Conservation (phyloP, 1,140 invertebrate genomes). For the Branchinecta lynchi region DNA sequence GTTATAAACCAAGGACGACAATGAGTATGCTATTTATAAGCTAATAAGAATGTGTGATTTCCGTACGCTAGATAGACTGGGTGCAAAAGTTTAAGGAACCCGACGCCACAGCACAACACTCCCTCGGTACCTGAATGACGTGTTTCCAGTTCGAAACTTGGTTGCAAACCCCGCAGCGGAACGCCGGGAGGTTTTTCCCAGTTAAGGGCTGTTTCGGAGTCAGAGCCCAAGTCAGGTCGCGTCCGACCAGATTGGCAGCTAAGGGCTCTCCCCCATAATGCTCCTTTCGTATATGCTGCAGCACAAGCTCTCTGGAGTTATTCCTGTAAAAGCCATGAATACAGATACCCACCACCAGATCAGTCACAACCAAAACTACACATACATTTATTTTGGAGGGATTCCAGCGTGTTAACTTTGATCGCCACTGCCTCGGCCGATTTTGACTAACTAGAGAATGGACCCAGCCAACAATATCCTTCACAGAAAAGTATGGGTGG, state of each 20-base stretch:
- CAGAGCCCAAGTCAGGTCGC: neutral
- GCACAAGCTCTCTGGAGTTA: constrained; percentile 15
- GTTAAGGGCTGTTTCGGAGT: constrained; percentile 1
- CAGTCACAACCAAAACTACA: neutral
- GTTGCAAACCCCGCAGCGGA: constrained; percentile 54
- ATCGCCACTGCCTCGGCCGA: no score
- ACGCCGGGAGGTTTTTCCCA: constrained; percentile 29
- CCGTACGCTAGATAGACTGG: no score
- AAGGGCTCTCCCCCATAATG: constrained; percentile 12
- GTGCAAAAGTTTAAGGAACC: no score
- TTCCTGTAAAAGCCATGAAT: neutral
- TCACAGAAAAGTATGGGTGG: no score
- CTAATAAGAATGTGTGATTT: no score
- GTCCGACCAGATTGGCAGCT: neutral
- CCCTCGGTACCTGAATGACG: constrained; percentile 52
- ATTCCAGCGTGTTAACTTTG: no score
- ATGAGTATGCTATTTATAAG: no score
- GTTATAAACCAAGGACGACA: no score
- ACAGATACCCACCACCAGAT: neutral
- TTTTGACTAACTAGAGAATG: no score
- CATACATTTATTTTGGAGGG: no score
- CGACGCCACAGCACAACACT: constrained; percentile 19
- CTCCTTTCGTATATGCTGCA: constrained; percentile 20
- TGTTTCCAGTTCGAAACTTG: constrained; percentile 62
- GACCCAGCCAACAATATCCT: no score